Percentiles rank a stretch among this genome's conserved stretches.
Evolutionary conservation across 2,797 vertebrate genomes (phyloP).

Genomic region (Leptoclinus maculatus): DNA sequence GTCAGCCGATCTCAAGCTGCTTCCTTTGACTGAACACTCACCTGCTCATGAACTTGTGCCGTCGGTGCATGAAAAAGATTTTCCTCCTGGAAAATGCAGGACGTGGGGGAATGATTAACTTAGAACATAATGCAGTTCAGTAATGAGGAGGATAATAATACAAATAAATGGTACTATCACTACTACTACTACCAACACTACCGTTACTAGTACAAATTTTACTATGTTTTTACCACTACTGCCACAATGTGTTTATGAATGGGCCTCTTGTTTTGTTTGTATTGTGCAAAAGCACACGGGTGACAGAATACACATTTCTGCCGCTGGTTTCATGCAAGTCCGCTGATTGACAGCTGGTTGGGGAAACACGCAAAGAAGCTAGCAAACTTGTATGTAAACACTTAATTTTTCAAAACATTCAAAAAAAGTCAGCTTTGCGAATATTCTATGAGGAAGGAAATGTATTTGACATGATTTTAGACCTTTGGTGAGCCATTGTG

Average conservation of each 20-base stretch:
- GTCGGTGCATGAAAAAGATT: slow-evolving; percentile 94
- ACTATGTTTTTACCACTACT: not conserved
- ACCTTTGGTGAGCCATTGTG: not conserved
- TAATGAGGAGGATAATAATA: not conserved
- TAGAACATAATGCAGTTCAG: not conserved
- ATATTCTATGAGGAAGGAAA: not conserved
- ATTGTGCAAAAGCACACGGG: not conserved
- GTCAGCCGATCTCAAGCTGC: not conserved
- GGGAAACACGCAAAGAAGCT: not conserved
- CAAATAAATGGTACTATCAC: not conserved
- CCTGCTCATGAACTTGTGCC: slow-evolving; percentile 96
- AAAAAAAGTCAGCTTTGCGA: not conserved
- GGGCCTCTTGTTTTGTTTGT: not conserved
- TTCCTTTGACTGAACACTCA: slow-evolving; percentile 73
- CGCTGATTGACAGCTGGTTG: not conserved
- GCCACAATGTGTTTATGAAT: not conserved
- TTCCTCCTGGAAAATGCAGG: slow-evolving; percentile 90
- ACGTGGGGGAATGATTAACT: not conserved
- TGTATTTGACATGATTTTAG: not conserved
- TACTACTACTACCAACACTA: not conserved
- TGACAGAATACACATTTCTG: not conserved
- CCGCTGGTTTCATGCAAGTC: not conserved
- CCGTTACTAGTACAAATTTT: not conserved
- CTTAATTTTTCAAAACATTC: not conserved
- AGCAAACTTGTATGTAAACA: not conserved